Evolutionary conservation across 2,113 vertebrate species (phyloP), one percentile per base, ranked within the genome.

Genomic region (Micronycteris hirsuta): DNA sequence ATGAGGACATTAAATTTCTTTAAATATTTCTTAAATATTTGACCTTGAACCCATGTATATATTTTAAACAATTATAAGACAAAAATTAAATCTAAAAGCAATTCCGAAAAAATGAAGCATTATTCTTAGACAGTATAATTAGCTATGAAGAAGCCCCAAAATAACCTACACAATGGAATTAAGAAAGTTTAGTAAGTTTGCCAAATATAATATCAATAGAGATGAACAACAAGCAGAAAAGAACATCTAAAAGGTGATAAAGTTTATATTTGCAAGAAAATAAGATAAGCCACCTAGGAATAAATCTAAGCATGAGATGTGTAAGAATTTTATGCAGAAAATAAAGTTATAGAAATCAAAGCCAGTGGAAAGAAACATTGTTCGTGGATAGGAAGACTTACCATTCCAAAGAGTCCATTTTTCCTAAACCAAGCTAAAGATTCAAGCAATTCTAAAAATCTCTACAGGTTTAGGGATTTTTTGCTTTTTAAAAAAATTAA

Each of bases 61-160:
- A 45, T 83, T 81, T 95, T 65, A 86, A 96, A 67, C 47, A 82
- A 93, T 54, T 49, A 77, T 63, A 77, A 93, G 85, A 76, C 19
- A 54, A 73, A 88, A 86, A 89, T 71, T 86, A 71, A 82, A 58
- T 67, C 49, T 76, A 70, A 86, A 73, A 76, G 33, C 26, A 89
- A 67, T 93, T 83, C 31, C 92, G 41, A 81, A 82, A 90, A 93
- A 41, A 9, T 92, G 41, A 80, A 83, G 4, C 12, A 73, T 86
- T 24, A 78, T 81, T 70, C 80, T 24, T 45, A 70, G 71, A 41
- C 52, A 54, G 22, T 68, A 76, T 74, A 19, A 77, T 85, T 65
- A 56, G 10, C 38, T 54, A 19, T 8, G 12, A 38, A 61, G 54
- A 78, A 47, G 17, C 0, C 22, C 4, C 52, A 58, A 61, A 65